Conservation (phyloP, 2,797 vertebrate genomes). For the Sebastes hubbsi region DNA sequence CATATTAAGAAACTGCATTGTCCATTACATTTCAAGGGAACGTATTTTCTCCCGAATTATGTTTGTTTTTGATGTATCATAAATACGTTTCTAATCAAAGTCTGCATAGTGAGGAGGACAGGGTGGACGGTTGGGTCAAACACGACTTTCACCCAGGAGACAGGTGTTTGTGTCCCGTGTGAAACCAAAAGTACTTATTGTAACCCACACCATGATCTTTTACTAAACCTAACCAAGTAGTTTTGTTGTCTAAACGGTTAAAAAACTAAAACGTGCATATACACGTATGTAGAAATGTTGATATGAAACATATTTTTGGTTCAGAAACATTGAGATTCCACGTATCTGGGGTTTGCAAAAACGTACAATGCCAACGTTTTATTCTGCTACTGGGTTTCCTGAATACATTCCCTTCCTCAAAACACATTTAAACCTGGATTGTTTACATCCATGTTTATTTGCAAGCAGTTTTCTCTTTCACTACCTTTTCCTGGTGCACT, state of each 20-base stretch:
- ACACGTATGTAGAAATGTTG: background rate
- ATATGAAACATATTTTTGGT: background rate
- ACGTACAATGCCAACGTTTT: background rate
- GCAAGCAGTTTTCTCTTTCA: too few species aligned
- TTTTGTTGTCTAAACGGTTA: too few species aligned
- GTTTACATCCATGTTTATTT: background rate
- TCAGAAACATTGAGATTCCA: background rate
- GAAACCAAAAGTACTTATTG: background rate
- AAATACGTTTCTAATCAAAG: background rate
- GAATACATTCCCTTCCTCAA: background rate
- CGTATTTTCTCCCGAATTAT: too few species aligned
- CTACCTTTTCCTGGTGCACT: too few species aligned
- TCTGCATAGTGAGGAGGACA: background rate
- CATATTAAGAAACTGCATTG: too few species aligned
- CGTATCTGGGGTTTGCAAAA: background rate
- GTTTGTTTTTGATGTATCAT: fast-evolving
- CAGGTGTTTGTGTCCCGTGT: background rate
- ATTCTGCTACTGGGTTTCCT: fast-evolving
- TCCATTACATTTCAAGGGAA: too few species aligned
- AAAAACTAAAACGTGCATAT: fast-evolving
- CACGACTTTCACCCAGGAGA: background rate
- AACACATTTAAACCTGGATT: background rate
- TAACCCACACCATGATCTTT: too few species aligned
- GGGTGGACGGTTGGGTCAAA: too few species aligned
- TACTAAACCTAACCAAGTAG: too few species aligned